Percentiles rank a stretch among this genome's conserved stretches.
Evolutionary conservation across 2,113 vertebrate genomes (phyloP).

Genomic region (Laterallus jamaicensis): DNA sequence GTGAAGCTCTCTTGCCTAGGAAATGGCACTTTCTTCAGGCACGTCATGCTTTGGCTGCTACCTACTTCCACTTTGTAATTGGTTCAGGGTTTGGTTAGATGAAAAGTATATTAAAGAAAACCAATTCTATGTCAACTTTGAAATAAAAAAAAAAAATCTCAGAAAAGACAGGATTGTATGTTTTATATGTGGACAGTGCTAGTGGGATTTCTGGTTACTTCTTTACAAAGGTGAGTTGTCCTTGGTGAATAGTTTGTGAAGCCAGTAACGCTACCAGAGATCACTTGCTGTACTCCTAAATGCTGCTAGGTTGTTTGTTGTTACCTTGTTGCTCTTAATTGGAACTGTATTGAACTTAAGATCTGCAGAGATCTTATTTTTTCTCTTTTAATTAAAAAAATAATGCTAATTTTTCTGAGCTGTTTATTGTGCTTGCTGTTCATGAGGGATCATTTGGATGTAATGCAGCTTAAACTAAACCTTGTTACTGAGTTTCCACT

Average conservation of each 20-base stretch:
- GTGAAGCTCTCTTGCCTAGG: background rate
- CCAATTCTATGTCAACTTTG: background rate
- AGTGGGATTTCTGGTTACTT: background rate
- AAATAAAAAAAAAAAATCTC: background rate
- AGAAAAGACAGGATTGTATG: background rate
- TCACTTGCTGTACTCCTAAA: background rate
- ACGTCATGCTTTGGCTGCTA: accelerated
- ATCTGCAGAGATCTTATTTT: background rate
- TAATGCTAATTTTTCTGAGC: background rate
- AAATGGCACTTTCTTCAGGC: background rate
- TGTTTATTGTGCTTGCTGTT: background rate
- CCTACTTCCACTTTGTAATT: background rate
- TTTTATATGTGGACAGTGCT: background rate
- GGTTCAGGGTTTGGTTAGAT: background rate
- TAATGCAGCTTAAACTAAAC: background rate
- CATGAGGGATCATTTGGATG: background rate
- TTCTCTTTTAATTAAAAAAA: background rate
- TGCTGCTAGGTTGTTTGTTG: background rate
- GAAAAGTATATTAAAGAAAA: background rate
- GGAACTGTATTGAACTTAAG: background rate
- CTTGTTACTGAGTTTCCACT: background rate
- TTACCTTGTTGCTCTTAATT: background rate
- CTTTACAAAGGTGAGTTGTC: background rate
- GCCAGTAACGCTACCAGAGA: background rate
- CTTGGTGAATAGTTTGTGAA: background rate